Base-by-base conservation (phyloP, 92 coral and sea anemone species). In the Zoanthus solanderi region DNA sequence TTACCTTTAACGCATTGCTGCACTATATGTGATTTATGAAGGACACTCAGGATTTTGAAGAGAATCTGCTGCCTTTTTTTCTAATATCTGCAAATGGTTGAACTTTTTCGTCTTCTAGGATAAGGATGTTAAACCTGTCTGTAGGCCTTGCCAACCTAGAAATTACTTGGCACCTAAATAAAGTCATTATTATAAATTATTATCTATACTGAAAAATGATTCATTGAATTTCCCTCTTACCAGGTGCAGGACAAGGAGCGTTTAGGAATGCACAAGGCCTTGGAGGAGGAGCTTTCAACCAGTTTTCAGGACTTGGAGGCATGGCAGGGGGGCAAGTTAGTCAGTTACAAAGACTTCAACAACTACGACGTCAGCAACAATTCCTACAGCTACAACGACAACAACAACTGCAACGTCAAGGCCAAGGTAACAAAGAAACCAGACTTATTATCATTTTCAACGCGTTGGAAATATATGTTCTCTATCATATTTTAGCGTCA, bases 221-320 rank as follows among this genome's bases (percentile, higher is more conserved):
- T 50, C 2, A 50, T 50, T 47, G 8, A 47, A 47, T 28, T 68
- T 2, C 29, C 29, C 29, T 29, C 42, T 53, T n/a, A 16, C 0
- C 56, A 79, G 84, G 84, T 16, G 84, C 73, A 5, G 84, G 84
- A 4, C 84, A 79, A 45, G 84, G 84, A 13, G 84, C 84, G 17
- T 44, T 79, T 58, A 56, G 50, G 23, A 79, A 65, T 17, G 84
- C 84, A 30, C 92, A 89, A 44, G 84, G 92, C 0, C 83, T 74
- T 6, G 91, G 82, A 30, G 75, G 73, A 45, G 88, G 90, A 30
- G 83, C 87, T 86, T 76, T 72, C 66, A 78, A 78, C 89, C 87
- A 84, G 18, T 61, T 71, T 5, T 71, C 79, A 16, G 68, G 71
- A 52, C 79, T 71, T 23, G 84, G 84, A 1, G 73, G 84, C 5